Base-by-base conservation (phyloP, 1,140 invertebrate genomes). In the Mycetomoellerius zeteki region DNA sequence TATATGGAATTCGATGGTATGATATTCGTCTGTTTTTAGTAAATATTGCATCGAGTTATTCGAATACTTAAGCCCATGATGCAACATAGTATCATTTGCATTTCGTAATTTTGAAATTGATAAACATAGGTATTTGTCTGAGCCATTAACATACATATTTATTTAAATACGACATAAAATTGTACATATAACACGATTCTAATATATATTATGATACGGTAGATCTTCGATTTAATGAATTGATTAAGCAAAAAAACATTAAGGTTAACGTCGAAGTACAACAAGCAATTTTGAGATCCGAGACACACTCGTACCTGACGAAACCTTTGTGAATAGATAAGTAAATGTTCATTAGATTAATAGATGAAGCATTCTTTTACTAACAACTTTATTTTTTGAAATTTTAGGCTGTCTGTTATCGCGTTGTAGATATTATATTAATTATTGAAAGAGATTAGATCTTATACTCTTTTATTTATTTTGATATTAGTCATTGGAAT, bases 171-270 rank as follows among this genome's bases (percentile, higher is more conserved):
- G 14, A 58, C 1, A 30, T 33, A 54, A 19, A 6, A 16, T 10
- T 89, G 87, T 89, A 89, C 72, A 89, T 89, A 89, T 81, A 47
- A 58, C 54, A 54, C 14, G 12, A 60, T 43, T 2, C 6, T 43
- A 56, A 54, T 78, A n/a, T 62, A 14, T 62, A 75, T 60, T 62
- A 12, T 14, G 12, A 50, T 72, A 2, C 14, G 4, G 7, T 84
- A 73, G 24, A 58, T 50, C 27, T 72, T 82, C 67, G 37, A 75
- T 75, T 60, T 84, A 84, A 73, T 30, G 37, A 24, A 72, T 72
- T 58, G 27, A 52, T 62, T 80, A 50, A 80, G 14, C 12, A 21
- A 30, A 33, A 50, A 7, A 30, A 56, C 52, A 19, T 69, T 69
- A 8, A 43, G 54, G 24, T 75, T 84, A 84, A 84, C 43, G 54